A percentile compares a stretch with the other conserved stretches of the same genome.
These are phyloP conservation scores for Dendronephthya gigantea DNA, from an alignment of 64 coral and sea anemone species.

Conservation along the genomic window DNA sequence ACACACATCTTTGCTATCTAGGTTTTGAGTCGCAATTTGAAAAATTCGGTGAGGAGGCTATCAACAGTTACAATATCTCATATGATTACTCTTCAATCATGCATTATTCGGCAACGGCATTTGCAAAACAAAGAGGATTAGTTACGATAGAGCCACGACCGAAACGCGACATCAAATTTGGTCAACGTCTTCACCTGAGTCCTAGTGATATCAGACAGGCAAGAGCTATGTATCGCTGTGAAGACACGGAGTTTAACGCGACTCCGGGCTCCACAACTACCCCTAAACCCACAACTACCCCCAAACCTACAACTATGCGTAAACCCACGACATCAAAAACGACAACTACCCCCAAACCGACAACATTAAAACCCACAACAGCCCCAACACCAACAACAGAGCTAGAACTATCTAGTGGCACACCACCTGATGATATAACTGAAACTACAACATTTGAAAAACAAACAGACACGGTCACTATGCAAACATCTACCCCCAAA, in stretches of 20 bases:
- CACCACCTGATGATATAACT: too few species aligned
- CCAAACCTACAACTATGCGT: neutral
- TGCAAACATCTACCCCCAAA: neutral
- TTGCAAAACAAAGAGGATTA: neutral
- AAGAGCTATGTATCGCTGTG: neutral
- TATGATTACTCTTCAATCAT: conserved; percentile 4
- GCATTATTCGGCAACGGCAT: neutral
- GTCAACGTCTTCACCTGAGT: neutral
- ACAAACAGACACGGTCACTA: neutral
- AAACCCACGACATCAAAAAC: neutral
- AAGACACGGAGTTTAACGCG: neutral
- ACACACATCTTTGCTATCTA: neutral
- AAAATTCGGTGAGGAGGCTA: neutral
- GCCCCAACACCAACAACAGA: too few species aligned
- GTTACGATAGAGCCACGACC: neutral
- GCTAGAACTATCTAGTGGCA: neutral
- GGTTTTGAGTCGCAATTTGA: neutral
- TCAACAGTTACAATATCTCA: neutral
- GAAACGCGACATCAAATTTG: conserved; percentile 8
- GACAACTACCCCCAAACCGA: neutral
- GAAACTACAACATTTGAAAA: too few species aligned
- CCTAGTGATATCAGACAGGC: neutral
- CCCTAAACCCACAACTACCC: neutral
- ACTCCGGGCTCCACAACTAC: neutral
- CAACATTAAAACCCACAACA: neutral